phyloP scores from a whole-genome alignment of 2,113 vertebrate genomes.

The human region DNA sequence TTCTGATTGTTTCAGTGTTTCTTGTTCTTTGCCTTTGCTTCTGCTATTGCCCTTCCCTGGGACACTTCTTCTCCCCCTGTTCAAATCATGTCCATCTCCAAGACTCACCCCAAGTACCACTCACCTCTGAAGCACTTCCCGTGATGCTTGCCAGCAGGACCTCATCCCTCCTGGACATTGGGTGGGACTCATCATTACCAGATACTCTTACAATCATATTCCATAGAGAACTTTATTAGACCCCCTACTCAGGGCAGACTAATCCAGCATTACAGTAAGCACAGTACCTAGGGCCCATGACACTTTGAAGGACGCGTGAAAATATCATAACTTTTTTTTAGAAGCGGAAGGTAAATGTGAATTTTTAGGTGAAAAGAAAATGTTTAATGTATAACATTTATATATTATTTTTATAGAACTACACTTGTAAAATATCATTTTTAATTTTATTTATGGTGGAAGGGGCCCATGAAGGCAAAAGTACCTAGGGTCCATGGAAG shows the following conservation, averaged over 20 bases:
- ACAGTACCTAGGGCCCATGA: accelerated
- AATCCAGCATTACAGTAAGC: background rate
- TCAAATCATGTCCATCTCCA: background rate
- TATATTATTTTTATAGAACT: background rate
- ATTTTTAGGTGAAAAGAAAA: background rate
- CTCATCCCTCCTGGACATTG: background rate
- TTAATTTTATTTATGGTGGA: background rate
- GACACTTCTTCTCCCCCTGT: background rate
- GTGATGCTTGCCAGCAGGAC: background rate
- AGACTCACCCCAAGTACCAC: background rate
- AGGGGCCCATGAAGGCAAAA: background rate
- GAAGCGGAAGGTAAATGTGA: background rate
- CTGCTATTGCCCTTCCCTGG: too few relatives aligned
- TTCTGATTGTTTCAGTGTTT: background rate
- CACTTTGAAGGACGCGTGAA: background rate
- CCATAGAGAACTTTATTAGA: background rate
- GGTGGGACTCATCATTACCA: background rate
- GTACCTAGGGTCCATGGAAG: background rate
- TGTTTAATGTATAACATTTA: background rate
- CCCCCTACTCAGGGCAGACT: background rate
- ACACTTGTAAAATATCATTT: background rate
- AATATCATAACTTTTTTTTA: background rate
- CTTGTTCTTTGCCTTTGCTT: background rate
- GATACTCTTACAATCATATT: background rate
- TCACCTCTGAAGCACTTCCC: background rate